Conservation (phyloP, 2,888 invertebrate species). For the Myopa tessellatipennis region DNA sequence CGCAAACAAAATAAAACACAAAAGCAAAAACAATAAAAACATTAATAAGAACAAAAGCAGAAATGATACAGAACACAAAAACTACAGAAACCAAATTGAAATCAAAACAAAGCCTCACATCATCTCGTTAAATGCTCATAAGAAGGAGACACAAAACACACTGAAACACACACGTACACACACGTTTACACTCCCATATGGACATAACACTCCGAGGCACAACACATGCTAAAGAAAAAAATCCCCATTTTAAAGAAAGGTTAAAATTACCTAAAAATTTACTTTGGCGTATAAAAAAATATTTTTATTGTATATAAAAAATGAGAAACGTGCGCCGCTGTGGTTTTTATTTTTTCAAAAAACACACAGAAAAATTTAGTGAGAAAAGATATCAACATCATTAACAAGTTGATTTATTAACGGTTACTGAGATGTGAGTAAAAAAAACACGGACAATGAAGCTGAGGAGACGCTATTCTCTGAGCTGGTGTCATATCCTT, state of each 20-base stretch:
- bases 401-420: conserved; percentile 70
- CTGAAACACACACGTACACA: too few relatives aligned
- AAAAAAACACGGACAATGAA: background rate
- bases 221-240: conserved; percentile 21
- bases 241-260: conserved; percentile 24
- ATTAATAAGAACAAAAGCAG: conserved; percentile 35
- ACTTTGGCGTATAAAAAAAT: background rate
- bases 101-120: conserved; percentile 58
- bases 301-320: background rate
- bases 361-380: conserved; percentile 28
- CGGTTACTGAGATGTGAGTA: conserved; percentile 48
- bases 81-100: conserved; percentile 56
- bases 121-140: conserved; percentile 59
- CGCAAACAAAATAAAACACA: conserved; percentile 25
- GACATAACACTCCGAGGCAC: conserved; percentile 35
- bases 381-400: conserved; percentile 66
- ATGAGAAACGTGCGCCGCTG: conserved; percentile 36
- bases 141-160: conserved; percentile 46
- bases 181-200: conserved; percentile 34
- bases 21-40: conserved; percentile 33
- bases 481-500: background rate
- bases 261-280: conserved; percentile 27
- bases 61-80: conserved; percentile 44
- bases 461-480: background rate
- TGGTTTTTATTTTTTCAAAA: conserved; percentile 47